Conservation (phyloP, 2,888 invertebrate genomes). For the Melieria crassipennis region DNA sequence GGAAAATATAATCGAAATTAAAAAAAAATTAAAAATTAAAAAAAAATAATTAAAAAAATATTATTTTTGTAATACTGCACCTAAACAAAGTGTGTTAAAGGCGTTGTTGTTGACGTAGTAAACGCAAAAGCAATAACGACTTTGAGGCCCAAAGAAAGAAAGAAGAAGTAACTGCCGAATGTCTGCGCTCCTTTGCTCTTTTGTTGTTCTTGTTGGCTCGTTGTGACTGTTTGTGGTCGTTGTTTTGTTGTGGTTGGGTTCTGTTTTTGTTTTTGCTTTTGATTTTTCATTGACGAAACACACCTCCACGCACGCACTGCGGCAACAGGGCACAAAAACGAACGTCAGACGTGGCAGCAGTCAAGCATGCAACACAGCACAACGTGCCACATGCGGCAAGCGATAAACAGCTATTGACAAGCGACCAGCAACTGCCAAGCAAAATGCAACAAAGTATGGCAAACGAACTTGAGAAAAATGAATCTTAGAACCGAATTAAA, state of each 20-base stretch:
- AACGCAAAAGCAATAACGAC: no score
- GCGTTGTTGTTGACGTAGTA: no score
- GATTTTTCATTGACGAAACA: not conserved
- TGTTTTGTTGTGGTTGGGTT: not conserved
- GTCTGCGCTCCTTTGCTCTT: not conserved
- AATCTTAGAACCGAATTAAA: not conserved
- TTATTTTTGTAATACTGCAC: no score
- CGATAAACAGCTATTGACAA: not conserved
- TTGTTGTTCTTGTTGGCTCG: not conserved
- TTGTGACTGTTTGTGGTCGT: not conserved
- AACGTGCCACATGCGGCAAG: not conserved
- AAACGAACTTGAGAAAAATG: not conserved
- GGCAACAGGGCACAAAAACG: not conserved
- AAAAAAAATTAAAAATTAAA: no score
- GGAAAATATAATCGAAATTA: no score
- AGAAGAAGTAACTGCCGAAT: not conserved
- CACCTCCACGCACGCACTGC: not conserved
- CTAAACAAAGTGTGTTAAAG: no score
- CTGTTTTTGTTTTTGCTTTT: not conserved
- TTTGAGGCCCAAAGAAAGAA: not conserved
- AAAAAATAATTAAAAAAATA: no score
- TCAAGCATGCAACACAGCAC: not conserved
- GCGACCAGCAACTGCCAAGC: not conserved
- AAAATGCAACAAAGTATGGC: not conserved
- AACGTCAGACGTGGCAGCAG: not conserved